phyloP scores from a whole-genome alignment of 2,113 vertebrate genomes.

The Ginglymostoma cirratum region DNA sequence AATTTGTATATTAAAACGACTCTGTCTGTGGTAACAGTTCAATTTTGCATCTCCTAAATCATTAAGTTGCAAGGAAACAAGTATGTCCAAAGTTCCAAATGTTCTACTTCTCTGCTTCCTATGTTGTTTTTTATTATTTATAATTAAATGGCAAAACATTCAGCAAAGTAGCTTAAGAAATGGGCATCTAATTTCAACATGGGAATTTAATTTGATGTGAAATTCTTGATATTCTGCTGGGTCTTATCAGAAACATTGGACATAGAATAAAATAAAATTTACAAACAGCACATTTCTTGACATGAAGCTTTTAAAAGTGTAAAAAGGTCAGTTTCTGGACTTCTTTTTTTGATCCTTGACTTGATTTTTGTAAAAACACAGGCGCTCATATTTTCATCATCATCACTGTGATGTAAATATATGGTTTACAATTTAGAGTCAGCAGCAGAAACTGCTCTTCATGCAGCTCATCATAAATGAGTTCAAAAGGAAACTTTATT shows the following conservation, averaged over 20 bases:
- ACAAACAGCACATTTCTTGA: not conserved
- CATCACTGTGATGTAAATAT: not conserved
- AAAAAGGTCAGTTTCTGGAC: not conserved
- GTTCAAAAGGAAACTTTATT: not conserved
- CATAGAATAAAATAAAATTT: not conserved
- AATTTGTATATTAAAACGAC: not conserved
- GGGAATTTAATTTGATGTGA: not conserved
- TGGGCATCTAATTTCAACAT: not conserved
- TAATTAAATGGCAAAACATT: too few species aligned
- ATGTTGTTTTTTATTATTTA: not conserved
- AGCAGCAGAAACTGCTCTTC: not conserved
- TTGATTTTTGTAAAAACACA: not conserved
- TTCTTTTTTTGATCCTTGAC: not conserved
- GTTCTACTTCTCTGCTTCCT: not conserved
- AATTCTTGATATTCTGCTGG: not conserved
- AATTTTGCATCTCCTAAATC: not conserved
- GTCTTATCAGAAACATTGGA: not conserved
- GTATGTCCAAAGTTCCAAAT: not conserved
- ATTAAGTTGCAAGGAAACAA: not conserved
- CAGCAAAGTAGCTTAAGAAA: not conserved
- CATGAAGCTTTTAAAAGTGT: not conserved
- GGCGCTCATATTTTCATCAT: not conserved
- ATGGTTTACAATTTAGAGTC: not conserved
- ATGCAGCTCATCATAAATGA: not conserved
- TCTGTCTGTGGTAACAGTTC: not conserved